Conservation (phyloP, 2,888 invertebrate genomes). For the Scaptomyza reducta region DNA sequence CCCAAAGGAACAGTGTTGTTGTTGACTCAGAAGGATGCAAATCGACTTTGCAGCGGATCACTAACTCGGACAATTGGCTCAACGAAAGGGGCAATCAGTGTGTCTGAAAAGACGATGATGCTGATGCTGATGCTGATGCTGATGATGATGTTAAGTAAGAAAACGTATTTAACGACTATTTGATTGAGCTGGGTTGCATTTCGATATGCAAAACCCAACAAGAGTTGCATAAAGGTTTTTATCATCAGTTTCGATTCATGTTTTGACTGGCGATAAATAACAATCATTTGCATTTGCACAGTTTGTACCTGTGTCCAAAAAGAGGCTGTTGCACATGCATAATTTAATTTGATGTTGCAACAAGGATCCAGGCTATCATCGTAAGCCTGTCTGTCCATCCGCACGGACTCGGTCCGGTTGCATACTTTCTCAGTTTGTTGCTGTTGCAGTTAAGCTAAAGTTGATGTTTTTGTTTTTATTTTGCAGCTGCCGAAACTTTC, state of each 20-base stretch:
- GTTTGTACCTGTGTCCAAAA: neutral
- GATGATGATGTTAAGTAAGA: neutral
- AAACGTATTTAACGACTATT: neutral
- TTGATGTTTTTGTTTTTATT: constrained; percentile 2
- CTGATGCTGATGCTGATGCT: too few species aligned
- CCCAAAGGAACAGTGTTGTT: neutral
- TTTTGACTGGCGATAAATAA: too few species aligned
- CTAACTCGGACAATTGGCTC: neutral
- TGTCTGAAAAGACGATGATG: neutral
- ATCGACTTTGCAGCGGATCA: constrained; percentile 10
- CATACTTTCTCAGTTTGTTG: constrained; percentile 36
- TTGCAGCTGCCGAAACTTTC: constrained; percentile 48
- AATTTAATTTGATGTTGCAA: constrained; percentile 11
- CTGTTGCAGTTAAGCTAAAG: neutral
- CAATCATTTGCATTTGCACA: constrained; percentile 6
- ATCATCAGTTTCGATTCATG: too few species aligned
- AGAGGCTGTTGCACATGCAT: constrained; percentile 13
- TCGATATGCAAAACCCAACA: neutral
- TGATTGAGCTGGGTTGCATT: neutral
- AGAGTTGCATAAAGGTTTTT: too few species aligned
- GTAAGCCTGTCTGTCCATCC: constrained; percentile 14
- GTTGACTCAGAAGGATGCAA: constrained; percentile 12
- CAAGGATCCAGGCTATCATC: neutral
- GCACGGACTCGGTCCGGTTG: constrained; percentile 6
- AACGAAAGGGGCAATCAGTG: neutral